Evolutionary conservation across 2,113 vertebrate species (phyloP).

Genomic region (Elgaria multicarinata): DNA sequence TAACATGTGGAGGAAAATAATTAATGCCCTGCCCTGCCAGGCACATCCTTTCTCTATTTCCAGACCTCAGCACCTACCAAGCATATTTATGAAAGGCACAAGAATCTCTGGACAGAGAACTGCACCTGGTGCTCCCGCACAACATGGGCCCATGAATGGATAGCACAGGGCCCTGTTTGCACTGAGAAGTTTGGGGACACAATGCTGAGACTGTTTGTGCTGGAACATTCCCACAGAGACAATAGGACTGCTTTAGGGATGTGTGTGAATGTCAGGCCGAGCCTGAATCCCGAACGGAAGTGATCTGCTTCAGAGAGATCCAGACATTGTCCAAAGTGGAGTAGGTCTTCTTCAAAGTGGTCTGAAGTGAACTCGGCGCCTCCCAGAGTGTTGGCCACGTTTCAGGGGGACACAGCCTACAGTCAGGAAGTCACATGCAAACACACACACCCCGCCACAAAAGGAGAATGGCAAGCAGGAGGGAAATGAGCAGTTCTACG

Average conservation of each 20-base stretch:
- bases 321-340: too few species aligned
- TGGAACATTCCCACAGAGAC: background rate
- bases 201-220: background rate
- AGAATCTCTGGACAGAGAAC: background rate
- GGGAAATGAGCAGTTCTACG: too few species aligned
- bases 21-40: slow-evolving; percentile 51
- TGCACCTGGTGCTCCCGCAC: background rate
- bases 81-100: background rate
- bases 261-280: background rate
- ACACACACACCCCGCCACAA: too few species aligned
- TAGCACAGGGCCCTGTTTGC: background rate
- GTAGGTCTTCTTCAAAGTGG: too few species aligned
- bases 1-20: slow-evolving; percentile 52
- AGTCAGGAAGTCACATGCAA: too few species aligned
- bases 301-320: too few species aligned
- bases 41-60: slow-evolving; percentile 25
- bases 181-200: background rate
- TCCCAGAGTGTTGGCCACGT: too few species aligned
- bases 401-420: too few species aligned
- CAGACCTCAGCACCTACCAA: slow-evolving; percentile 3
- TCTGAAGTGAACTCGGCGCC: too few species aligned
- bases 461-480: too few species aligned
- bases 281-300: too few species aligned
- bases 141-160: background rate
- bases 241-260: background rate